Base-by-base conservation (phyloP, 2,113 vertebrate genomes). In the Galemys pyrenaicus region DNA sequence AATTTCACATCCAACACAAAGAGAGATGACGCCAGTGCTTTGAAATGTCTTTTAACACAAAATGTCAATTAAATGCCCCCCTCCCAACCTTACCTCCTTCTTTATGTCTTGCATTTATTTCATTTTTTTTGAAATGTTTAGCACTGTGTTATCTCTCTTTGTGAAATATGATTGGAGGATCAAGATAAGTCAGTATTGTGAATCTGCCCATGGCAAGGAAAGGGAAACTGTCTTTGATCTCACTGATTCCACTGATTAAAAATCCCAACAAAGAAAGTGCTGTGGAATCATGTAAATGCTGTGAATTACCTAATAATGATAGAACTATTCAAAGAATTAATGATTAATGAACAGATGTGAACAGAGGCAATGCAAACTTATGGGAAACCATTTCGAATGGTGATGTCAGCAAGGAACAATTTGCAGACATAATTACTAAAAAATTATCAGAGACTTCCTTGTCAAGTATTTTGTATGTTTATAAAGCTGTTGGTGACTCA, bases 341-440 rank as follows among this genome's bases (percentile, higher is more conserved):
- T 99, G 98, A 99, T 98, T 98, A 98, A 99, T 98, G 98, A 98
- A 96, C 98, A 99, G 98, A 99, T 99, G 98, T 98, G 98, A 97
- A 56, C 17, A 98, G 98, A 98, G 97, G 97, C 97, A 98, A 97
- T 97, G 97, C 97, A 97, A 98, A 97, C 98, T 98, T 98, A 98
- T 98, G 98, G 98, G 98, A 98, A 99, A 97, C 97, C 98, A 97
- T 98, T 99, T 97, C 98, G 96, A 97, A 94, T 89, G 89, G 98
- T 99, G 99, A 99, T 99, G 98, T 99, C 98, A 99, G 97, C 98
- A 97, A 97, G 95, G 96, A 99, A 98, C 97, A 98, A 99, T 99
- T 98, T 98, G 96, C 98, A 98, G 98, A 98, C 98, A 98, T 99
- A 98, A 99, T 99, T 99, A 99, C 98, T 97, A 97, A 98, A 98